A percentile compares a stretch with the other conserved stretches of the same genome.
phyloP scores from a whole-genome alignment of 2,797 vertebrate species.

The Enteromius viviparus region DNA sequence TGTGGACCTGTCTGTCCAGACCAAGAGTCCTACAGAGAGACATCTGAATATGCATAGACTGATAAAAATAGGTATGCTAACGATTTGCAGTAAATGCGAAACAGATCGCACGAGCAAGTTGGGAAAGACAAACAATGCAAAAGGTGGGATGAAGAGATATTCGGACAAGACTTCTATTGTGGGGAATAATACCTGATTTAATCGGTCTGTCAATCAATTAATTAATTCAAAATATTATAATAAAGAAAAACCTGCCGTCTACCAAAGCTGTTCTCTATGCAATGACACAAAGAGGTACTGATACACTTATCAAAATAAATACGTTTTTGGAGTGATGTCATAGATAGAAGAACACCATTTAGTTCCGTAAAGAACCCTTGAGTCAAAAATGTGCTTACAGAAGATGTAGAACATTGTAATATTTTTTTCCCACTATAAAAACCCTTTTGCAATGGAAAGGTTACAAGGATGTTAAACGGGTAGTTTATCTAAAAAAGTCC shows the following conservation, averaged over 20 bases:
- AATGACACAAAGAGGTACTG: not conserved
- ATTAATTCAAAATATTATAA: not conserved
- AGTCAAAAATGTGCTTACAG: not conserved
- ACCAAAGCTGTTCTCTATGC: not conserved
- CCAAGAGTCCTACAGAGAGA: constrained; percentile 71
- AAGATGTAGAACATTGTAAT: not conserved
- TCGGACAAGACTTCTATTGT: not conserved
- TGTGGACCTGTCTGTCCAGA: constrained; percentile 79
- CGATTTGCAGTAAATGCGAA: constrained; percentile 7
- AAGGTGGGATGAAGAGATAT: not conserved
- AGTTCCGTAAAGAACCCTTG: not conserved
- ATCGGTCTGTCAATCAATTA: not conserved
- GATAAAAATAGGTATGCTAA: constrained; percentile 44
- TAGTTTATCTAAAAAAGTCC: not conserved
- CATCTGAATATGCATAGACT: constrained; percentile 24
- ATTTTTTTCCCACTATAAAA: too few species aligned
- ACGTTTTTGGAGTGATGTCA: not conserved
- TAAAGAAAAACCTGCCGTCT: not conserved
- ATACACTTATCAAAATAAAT: not conserved
- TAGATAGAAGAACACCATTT: not conserved
- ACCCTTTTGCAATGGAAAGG: not conserved
- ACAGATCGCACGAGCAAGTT: not conserved
- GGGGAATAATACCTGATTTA: not conserved
- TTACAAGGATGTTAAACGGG: not conserved
- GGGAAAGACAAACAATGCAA: not conserved